Percentiles rank a stretch among this genome's conserved stretches.
Evolutionary conservation across 2,113 vertebrate species (phyloP).

Genomic region (Eurystomus gularis): DNA sequence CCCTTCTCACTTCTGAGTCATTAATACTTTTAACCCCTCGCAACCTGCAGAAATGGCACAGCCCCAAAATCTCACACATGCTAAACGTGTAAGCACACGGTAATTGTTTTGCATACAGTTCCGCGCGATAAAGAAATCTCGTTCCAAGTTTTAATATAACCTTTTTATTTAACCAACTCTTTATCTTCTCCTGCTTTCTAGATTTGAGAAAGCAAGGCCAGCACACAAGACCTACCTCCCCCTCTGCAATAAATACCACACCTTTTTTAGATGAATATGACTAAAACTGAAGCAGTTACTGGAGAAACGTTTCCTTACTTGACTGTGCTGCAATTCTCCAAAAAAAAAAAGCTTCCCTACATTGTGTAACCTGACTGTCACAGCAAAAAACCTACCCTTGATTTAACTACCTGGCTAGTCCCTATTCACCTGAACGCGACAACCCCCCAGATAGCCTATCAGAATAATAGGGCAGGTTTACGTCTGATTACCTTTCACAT

Average conservation of each 20-base stretch:
- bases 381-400: not conserved
- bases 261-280: not conserved
- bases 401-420: not conserved
- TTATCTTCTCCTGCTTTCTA: not conserved
- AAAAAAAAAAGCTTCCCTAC: not conserved
- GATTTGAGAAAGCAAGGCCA: not conserved
- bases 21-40: constrained; percentile 35
- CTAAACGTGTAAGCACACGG: constrained; percentile 42
- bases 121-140: not conserved
- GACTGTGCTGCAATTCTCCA: not conserved
- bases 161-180: not conserved
- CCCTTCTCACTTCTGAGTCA: not conserved
- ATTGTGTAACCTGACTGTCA: not conserved
- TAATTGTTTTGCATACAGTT: constrained; percentile 51
- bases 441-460: not conserved
- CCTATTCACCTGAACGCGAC: not conserved
- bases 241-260: not conserved
- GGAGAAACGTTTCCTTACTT: not conserved
- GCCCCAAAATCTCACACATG: constrained; percentile 34
- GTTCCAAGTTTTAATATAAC: constrained; percentile 25
- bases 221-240: not conserved
- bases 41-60: constrained; percentile 51
- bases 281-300: not conserved
- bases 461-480: constrained; percentile 24
- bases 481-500: constrained; percentile 41